Evolutionary conservation across 2,797 vertebrate genomes (phyloP), one percentile per base, ranked within the genome.

Genomic region (Artibeus lituratus): DNA sequence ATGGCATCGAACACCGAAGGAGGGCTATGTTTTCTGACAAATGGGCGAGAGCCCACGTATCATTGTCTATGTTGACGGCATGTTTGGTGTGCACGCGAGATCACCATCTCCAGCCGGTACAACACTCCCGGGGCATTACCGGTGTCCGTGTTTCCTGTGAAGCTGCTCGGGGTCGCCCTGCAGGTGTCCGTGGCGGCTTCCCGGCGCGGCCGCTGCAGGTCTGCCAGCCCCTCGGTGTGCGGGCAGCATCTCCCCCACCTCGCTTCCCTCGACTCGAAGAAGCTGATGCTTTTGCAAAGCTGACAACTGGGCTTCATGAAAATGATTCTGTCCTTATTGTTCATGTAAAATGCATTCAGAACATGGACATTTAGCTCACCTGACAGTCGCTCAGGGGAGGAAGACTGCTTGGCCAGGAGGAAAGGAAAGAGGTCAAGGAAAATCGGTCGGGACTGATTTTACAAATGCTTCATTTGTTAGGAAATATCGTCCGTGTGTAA

Each of bases 301-400:
- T 96, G 57, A 62, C 7, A 49, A 70, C 29, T 69, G 29, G 67
- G 10, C n/a, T 90, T 94, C 70, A 18, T n/a, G 76, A 73, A 85
- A 39, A 3, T 39, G 15, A 74, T 62, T 78, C 29, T 72, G 24
- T 10, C 87, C 15, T n/a, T 16, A 35, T 44, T 21, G 15, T 80
- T 55, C 47, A 92, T 73, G 44, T 78, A 21, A 88, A 95, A 83
- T 67, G 42, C 11, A 67, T 53, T 35, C 83, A 65, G 11, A 91
- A 22, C 18, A 55, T 16, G 81, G 37, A 57, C 15, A 69, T 70
- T 49, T 88, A 80, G 49, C 49, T 49, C n/a, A 77, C 42, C 67
- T 53, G 19, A 62, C 82, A 55, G 65, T 87, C 35, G 84, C 4
- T 26, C 55, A 73, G 26, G 9, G 15, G 69, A 69, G 51, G 49